Base-by-base conservation (phyloP, 2,113 vertebrate species). In the Mobula birostris region DNA sequence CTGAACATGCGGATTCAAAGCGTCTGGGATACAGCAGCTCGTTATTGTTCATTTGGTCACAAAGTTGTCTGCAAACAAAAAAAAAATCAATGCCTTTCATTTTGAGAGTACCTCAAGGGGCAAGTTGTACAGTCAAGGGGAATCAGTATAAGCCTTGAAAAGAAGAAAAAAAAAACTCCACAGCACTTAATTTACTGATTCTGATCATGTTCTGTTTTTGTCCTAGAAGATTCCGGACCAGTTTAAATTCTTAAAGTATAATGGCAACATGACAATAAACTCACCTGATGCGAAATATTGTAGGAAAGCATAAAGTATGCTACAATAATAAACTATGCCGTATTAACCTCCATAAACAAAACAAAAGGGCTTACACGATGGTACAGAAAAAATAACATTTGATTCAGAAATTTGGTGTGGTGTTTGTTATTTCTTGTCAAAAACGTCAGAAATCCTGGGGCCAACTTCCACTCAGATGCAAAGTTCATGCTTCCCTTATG, bases 341-440 rank as follows among this genome's bases (percentile, higher is more conserved):
- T 32, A 32, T 7, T 68, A 90, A 90, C 36, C 91, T 17, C 70
- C 68, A 14, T 74, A 93, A 70, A 29, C 32, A 76, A 72, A 74
- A 93, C 68, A 93, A 93, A 93, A 72, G 56, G 74, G 91, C 70
- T 93, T 74, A 93, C 29, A 14, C 48, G 24, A 11, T 48, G 21
- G 91, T 7, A 74, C 68, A 74, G 91, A 76, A 56, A 72, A 56
- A 91, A 87, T 7, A 40, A 1, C 68, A 74, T 24, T 56, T 24
- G 61, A 66, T 90, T 90, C 61, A 90, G 61, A 90, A 90, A 90
- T 61, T 61, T 90, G 85, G 61, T 88, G 85, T 29, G 15, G 29
- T 90, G 85, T 90, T 90, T 90, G 85, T 90, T 90, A 90, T 90
- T 90, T 68, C 85, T 90, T 90, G 85, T 90, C 85, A 90, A 90